phyloP scores from a whole-genome alignment of 2,888 invertebrate genomes.

The Troides helena region DNA sequence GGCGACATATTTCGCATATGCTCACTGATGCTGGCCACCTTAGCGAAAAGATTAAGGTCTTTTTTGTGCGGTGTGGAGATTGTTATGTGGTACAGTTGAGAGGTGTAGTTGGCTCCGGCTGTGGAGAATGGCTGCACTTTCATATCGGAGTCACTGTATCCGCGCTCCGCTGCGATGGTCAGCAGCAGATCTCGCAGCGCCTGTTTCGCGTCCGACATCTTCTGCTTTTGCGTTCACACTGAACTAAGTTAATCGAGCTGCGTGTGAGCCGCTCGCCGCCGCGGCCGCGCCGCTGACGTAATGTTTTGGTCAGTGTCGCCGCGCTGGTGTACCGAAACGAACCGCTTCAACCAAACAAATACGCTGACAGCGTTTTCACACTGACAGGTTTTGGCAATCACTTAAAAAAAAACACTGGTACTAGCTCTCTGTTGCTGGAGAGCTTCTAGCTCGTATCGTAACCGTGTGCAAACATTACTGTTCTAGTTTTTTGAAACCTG shows the following conservation, averaged over 20 bases:
- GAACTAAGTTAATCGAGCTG: not conserved
- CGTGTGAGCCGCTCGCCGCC: not conserved
- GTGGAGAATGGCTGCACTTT: conserved; percentile 42
- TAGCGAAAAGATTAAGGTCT: conserved; percentile 39
- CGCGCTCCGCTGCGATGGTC: conserved; percentile 42
- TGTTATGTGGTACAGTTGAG: conserved; percentile 43
- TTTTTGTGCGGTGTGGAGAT: conserved; percentile 39
- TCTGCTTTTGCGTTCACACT: conserved; percentile 13
- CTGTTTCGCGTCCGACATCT: conserved; percentile 45
- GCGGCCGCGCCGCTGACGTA: not conserved
- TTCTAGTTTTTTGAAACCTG: too few relatives aligned
- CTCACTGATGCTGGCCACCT: conserved; percentile 48
- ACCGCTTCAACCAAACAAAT: too few relatives aligned
- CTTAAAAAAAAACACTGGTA: too few relatives aligned
- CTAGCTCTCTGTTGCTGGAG: too few relatives aligned
- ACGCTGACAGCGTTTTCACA: too few relatives aligned
- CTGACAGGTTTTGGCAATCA: too few relatives aligned
- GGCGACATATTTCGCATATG: conserved; percentile 40
- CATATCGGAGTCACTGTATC: conserved; percentile 39
- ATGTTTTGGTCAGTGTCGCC: not conserved
- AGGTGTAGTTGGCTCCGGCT: conserved; percentile 55
- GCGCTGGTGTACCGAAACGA: too few relatives aligned
- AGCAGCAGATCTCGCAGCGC: conserved; percentile 39
- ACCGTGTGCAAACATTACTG: too few relatives aligned
- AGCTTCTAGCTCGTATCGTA: too few relatives aligned